These are phyloP conservation scores for Apantesis nais DNA, from an alignment of 2,888 invertebrate species.

Conservation along the genomic window DNA sequence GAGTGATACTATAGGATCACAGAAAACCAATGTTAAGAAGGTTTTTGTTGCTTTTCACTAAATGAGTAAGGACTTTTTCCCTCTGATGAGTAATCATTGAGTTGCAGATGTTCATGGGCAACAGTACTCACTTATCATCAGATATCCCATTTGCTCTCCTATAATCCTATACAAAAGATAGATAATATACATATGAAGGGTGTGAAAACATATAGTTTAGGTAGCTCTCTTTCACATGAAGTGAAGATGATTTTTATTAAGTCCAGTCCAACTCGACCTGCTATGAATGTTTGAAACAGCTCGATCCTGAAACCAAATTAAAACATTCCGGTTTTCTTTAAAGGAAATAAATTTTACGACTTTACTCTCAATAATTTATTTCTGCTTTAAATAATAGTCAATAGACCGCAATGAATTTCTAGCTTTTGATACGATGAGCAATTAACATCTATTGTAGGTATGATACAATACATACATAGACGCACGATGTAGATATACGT, in stretches of 20 bases:
- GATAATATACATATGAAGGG: too few species aligned
- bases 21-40: too few species aligned
- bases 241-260: neutral
- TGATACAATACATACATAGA: constrained; percentile 56
- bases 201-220: neutral
- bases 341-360: constrained; percentile 11
- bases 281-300: neutral
- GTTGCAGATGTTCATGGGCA: too few species aligned
- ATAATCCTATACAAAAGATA: too few species aligned
- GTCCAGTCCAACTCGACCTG: neutral
- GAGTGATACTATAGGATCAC: too few species aligned
- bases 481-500: constrained; percentile 69
- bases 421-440: constrained; percentile 79
- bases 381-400: constrained; percentile 73
- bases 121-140: too few species aligned
- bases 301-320: neutral
- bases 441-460: constrained; percentile 62
- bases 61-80: too few species aligned
- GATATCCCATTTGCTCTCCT: too few species aligned
- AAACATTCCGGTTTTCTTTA: neutral
- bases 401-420: constrained; percentile 78
- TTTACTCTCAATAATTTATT: constrained; percentile 58
- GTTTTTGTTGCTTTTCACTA: too few species aligned
- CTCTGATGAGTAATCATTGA: too few species aligned
- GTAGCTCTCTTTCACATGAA: neutral